These are phyloP conservation scores for Lasiommata megera DNA, from an alignment of 2,888 invertebrate genomes.

Conservation along the genomic window DNA sequence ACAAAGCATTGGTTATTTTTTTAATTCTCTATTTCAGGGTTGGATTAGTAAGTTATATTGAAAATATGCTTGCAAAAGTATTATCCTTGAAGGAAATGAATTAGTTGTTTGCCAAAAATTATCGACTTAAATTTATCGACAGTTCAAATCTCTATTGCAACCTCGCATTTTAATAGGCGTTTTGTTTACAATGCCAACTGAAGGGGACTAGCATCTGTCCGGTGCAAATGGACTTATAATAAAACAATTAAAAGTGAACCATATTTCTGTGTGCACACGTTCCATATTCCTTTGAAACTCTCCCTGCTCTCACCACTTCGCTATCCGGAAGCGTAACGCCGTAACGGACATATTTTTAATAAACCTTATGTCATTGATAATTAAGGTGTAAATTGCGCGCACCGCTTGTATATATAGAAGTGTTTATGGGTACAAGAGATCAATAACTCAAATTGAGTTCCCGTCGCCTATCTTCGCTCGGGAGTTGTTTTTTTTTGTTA, in stretches of 20 bases:
- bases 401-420: constrained; percentile 17
- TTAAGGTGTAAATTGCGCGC: constrained; percentile 35
- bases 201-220: constrained; percentile 56
- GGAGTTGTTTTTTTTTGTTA: constrained; percentile 37
- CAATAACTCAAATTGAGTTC: constrained; percentile 61
- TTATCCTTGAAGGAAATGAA: background rate
- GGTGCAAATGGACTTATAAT: constrained; percentile 30
- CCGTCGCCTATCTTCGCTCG: constrained; percentile 50
- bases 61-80: too few relatives aligned
- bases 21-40: too few relatives aligned
- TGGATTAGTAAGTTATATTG: too few relatives aligned
- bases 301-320: constrained; percentile 15
- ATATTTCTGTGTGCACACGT: constrained; percentile 35
- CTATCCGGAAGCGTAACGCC: constrained; percentile 16
- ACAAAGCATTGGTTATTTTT: too few relatives aligned
- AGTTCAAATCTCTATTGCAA: constrained; percentile 46
- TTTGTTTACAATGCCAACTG: constrained; percentile 76
- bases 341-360: constrained; percentile 19
- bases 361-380: constrained; percentile 17
- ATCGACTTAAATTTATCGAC: constrained; percentile 14
- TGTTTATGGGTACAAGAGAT: constrained; percentile 43
- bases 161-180: constrained; percentile 75
- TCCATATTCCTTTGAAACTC: constrained; percentile 29
- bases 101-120: background rate
- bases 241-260: constrained; percentile 40